Evolutionary conservation across 2,113 vertebrate genomes (phyloP).

Genomic region (Halichoeres trimaculatus): DNA sequence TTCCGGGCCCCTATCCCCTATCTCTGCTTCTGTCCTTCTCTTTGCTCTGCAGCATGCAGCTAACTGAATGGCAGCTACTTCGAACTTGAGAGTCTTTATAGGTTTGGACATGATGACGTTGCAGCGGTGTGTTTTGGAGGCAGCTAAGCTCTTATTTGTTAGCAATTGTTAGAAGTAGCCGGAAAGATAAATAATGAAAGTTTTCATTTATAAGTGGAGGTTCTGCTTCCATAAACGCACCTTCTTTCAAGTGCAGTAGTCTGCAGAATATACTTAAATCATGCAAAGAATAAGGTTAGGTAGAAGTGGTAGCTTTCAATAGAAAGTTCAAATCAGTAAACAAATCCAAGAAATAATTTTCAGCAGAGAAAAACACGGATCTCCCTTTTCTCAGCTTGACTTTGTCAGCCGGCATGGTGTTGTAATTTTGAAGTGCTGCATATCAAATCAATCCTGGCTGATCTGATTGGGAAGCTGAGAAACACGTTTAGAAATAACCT

Average conservation of each 20-base stretch:
- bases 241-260: neutral
- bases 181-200: neutral
- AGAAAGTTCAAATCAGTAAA: neutral
- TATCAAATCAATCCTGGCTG: too few species aligned
- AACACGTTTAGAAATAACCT: too few species aligned
- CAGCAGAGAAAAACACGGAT: too few species aligned
- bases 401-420: too few species aligned
- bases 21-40: slow-evolving; percentile 30
- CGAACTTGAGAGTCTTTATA: slow-evolving; percentile 78
- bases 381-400: too few species aligned
- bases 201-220: neutral
- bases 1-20: slow-evolving; percentile 72
- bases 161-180: neutral
- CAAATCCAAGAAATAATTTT: too few species aligned
- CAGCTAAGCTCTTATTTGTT: slow-evolving; percentile 34
- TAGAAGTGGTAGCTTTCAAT: neutral
- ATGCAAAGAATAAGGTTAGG: too few species aligned
- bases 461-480: too few species aligned
- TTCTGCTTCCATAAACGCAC: neutral
- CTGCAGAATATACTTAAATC: neutral
- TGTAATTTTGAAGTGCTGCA: too few species aligned
- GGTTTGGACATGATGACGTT: slow-evolving; percentile 55
- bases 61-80: slow-evolving; percentile 67
- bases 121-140: slow-evolving; percentile 49
- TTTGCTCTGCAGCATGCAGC: slow-evolving; percentile 34